phyloP scores from a whole-genome alignment of 2,113 vertebrate genomes.

The Cololabis saira region DNA sequence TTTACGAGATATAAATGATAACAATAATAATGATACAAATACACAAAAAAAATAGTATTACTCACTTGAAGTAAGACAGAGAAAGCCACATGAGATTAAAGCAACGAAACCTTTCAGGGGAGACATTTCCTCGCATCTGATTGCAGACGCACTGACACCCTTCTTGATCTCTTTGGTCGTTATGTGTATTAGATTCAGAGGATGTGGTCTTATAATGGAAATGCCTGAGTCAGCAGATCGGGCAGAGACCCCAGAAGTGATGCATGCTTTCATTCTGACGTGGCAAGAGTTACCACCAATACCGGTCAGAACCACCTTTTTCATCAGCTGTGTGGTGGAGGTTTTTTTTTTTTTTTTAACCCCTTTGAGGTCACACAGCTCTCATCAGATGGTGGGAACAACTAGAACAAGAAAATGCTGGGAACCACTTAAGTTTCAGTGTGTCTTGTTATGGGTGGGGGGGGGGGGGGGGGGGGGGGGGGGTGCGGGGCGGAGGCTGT shows the following conservation, averaged over 20 bases:
- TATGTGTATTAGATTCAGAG: conserved; percentile 36
- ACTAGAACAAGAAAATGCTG: no score
- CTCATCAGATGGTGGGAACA: no score
- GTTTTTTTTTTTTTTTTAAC: no score
- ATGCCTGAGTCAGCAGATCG: conserved; percentile 28
- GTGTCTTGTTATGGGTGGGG: no score
- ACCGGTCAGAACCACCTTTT: neutral
- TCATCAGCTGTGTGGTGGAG: neutral
- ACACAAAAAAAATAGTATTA: neutral
- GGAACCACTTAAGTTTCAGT: no score
- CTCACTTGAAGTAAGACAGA: conserved; percentile 55
- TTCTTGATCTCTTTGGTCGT: neutral
- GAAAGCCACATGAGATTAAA: conserved; percentile 3
- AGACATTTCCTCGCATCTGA: conserved; percentile 36
- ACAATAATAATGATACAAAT: neutral
- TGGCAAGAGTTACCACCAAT: conserved; percentile 21
- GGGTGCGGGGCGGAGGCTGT: no score
- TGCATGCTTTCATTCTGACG: neutral
- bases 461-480: no score
- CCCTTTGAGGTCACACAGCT: no score
- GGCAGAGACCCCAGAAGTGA: neutral
- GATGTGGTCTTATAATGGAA: conserved; percentile 59
- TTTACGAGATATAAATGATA: neutral
- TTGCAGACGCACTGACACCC: conserved; percentile 10
- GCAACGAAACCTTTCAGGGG: neutral